phyloP scores from a whole-genome alignment of 2,113 vertebrate species.

The Monarcha castaneiventris region DNA sequence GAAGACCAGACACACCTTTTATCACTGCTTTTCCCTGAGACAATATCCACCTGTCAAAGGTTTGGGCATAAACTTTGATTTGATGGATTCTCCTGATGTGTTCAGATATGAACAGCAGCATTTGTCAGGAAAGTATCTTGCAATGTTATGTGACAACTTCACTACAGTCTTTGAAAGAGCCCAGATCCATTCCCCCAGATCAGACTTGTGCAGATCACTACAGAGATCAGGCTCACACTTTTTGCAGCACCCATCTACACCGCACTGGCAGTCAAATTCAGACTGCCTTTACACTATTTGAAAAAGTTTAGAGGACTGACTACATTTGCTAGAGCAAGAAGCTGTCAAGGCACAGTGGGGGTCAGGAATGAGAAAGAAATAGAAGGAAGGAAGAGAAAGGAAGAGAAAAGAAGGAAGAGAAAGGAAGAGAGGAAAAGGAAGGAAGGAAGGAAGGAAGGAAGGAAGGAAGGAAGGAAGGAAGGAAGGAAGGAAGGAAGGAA shows the following conservation, averaged over 20 bases:
- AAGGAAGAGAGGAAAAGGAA: not conserved
- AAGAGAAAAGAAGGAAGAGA: not conserved
- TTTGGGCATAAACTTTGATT: not conserved
- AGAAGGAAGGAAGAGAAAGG: too few relatives aligned
- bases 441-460: too few relatives aligned
- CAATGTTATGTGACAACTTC: not conserved
- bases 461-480: too few relatives aligned
- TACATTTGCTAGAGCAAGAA: not conserved
- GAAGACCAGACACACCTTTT: not conserved
- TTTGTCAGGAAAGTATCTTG: not conserved
- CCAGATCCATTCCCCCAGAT: not conserved
- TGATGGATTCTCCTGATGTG: not conserved
- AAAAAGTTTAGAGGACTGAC: not conserved
- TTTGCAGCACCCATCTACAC: not conserved
- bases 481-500: not conserved
- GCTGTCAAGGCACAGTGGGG: not conserved
- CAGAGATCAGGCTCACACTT: not conserved
- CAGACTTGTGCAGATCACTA: not conserved
- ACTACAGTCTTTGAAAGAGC: not conserved
- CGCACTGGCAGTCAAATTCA: not conserved
- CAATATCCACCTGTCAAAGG: not conserved
- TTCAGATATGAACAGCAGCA: fast-evolving
- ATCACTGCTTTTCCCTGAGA: not conserved
- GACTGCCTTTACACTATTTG: not conserved
- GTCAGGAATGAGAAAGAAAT: not conserved